Base-by-base conservation (phyloP, 2,888 invertebrate species). In the Mesoligia furuncula region DNA sequence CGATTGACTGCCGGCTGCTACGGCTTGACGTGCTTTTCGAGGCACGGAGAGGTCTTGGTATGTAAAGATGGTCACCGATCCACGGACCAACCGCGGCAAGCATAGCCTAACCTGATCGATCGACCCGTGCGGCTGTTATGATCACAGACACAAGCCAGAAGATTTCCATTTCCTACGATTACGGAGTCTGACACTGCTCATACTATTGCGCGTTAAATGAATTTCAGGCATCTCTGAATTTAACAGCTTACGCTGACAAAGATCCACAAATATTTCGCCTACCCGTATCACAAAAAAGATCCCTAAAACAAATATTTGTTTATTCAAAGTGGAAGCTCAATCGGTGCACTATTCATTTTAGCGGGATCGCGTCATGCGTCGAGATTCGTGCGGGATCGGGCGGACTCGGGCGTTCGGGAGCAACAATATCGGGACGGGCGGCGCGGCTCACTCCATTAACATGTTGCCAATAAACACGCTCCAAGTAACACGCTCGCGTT, bases 381-480 rank as follows among this genome's bases (percentile, higher is more conserved):
- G 73, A 20, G 57, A n/a, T 17, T 59, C 59, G 69, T 20, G 54
- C 65, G 51, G 51, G 36, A 45, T 81, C 65, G 81, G 64, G 27
- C 11, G 11, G 54, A 54, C 45, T 39, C 79, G 77, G 45, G 54
- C n/a, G 74, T 61, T 54, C 71, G 64, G 66, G 74, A 83, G 73
- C 76, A 73, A 74, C 80, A 78, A 79, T 84, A 82, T 86, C 75
- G 75, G 74, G 59, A 72, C 64, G 51, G 51, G 31, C 31, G 31
- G 54, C 51, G 75, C 65, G 75, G 75, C 73, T 68, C 78, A 75
- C 81, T 84, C 84, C 73, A 87, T 84, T 87, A 87, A 73, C 75
- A 84, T 82, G 72, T 64, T 74, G 62, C 79, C 86, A 86, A 87
- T 87, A 87, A 82, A 87, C 85, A 84, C 86, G 80, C 51, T 82